Conservation (phyloP, 1,140 invertebrate genomes). For the Ceratina calcarata region DNA sequence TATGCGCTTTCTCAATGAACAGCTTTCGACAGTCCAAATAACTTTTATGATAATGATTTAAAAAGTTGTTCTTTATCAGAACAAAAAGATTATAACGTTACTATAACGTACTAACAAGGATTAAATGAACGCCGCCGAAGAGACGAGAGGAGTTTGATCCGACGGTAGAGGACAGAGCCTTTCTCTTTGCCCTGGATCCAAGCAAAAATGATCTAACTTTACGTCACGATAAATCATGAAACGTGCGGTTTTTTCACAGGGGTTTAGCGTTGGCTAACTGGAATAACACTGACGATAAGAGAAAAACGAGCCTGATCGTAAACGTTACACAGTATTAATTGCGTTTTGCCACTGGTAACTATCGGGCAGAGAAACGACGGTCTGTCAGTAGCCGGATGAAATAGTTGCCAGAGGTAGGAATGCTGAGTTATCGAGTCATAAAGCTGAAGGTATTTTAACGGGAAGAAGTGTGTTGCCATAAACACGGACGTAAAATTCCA, state of each 20-base stretch:
- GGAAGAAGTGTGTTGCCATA: conserved; percentile 11
- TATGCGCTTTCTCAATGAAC: too few species aligned
- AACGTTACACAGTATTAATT: conserved; percentile 13
- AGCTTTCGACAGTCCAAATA: too few species aligned
- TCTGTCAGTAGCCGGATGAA: neutral
- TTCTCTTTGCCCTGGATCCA: neutral
- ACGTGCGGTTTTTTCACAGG: neutral
- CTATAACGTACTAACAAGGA: too few species aligned
- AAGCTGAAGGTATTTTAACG: conserved; percentile 31
- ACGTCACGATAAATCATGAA: neutral
- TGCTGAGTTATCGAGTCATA: conserved; percentile 28
- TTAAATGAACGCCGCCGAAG: neutral
- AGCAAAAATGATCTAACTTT: conserved; percentile 3
- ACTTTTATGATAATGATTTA: too few species aligned
- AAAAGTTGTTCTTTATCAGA: too few species aligned
- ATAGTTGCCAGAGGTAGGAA: neutral
- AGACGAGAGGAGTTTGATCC: conserved; percentile 8
- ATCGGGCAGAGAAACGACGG: neutral
- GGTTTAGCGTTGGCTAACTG: neutral
- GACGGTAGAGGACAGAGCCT: conserved; percentile 10
- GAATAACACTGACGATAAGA: too few species aligned
- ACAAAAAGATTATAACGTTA: too few species aligned
- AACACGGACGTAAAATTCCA: conserved; percentile 36
- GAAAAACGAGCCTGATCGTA: neutral
- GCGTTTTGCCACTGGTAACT: neutral